Conservation (phyloP, 2,888 invertebrate genomes). For the Scaptomyza tumidula region DNA sequence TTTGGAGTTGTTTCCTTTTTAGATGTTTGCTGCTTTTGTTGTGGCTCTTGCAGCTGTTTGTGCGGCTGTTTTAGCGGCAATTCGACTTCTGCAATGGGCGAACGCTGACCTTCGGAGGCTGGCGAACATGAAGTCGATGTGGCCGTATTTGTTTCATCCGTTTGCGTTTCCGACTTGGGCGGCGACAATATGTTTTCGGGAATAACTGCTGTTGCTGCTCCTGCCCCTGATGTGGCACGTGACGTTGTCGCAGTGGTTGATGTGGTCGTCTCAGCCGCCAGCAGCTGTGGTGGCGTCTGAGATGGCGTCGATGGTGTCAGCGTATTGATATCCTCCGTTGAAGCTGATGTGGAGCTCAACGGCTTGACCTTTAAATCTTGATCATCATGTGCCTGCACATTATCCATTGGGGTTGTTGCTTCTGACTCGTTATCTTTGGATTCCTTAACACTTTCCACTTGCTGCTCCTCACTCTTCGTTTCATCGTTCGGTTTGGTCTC, state of each 20-base stretch:
- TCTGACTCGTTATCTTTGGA: constrained; percentile 41
- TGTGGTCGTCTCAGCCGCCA: constrained; percentile 49
- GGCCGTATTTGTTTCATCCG: constrained; percentile 82
- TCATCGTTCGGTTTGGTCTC: constrained; percentile 31
- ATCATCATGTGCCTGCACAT: constrained; percentile 40
- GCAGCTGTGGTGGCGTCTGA: constrained; percentile 69
- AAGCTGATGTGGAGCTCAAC: constrained; percentile 17
- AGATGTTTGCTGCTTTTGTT: neutral
- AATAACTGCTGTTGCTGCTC: constrained; percentile 52
- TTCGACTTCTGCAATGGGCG: constrained; percentile 56
- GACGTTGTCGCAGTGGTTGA: constrained; percentile 30
- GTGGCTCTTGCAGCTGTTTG: constrained; percentile 3
- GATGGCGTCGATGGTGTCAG: constrained; percentile 72
- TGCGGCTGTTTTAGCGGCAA: neutral
- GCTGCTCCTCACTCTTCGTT: constrained; percentile 34
- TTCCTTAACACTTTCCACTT: constrained; percentile 23
- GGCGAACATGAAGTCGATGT: constrained; percentile 81
- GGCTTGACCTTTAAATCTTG: constrained; percentile 22
- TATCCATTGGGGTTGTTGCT: constrained; percentile 26
- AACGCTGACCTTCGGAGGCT: constrained; percentile 81
- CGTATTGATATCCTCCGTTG: constrained; percentile 63
- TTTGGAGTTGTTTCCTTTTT: constrained; percentile 33
- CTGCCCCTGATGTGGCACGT: constrained; percentile 9
- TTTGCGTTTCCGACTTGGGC: constrained; percentile 82
- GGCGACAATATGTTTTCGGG: constrained; percentile 82